Percentiles rank a stretch among this genome's conserved stretches.
phyloP scores from a whole-genome alignment of 64 coral and sea anemone species.

The Anthopleura sola region DNA sequence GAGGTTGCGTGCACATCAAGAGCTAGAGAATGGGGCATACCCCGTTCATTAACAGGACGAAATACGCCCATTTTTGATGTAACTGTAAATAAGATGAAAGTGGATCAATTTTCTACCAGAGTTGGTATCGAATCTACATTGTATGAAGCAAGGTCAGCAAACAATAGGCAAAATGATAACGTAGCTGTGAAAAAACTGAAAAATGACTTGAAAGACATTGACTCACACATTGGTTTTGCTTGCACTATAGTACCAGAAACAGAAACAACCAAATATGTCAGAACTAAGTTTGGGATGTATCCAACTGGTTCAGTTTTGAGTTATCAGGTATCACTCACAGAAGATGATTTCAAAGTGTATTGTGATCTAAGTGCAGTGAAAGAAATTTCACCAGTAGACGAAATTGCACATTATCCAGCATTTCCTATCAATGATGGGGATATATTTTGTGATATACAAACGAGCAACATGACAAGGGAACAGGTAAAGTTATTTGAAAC shows the following conservation, averaged over 20 bases:
- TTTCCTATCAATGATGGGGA: background rate
- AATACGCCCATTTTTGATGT: conserved; percentile 58
- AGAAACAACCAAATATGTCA: conserved; percentile 5
- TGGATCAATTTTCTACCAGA: conserved; percentile 11
- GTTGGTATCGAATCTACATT: no score
- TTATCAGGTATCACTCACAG: background rate
- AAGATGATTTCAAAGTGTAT: conserved; percentile 1
- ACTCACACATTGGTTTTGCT: conserved; percentile 26
- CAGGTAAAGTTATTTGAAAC: no score
- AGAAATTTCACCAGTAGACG: background rate
- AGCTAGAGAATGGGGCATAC: conserved; percentile 48
- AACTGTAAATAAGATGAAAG: conserved; percentile 38
- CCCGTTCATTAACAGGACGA: conserved; percentile 10
- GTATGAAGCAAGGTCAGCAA: conserved; percentile 35
- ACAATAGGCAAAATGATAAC: conserved; percentile 2
- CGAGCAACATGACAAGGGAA: no score
- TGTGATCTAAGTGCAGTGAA: background rate
- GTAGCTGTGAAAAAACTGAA: conserved; percentile 13
- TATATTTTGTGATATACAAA: no score
- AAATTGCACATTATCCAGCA: background rate
- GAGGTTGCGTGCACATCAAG: conserved; percentile 49
- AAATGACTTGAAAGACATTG: conserved; percentile 18
- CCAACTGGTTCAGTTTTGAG: conserved; percentile 1
- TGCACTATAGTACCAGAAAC: conserved; percentile 5
- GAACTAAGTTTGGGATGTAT: background rate